Evolutionary conservation across 92 coral and sea anemone species (phyloP), one percentile per base, ranked within the genome.

Genomic region (Ricordea florida): DNA sequence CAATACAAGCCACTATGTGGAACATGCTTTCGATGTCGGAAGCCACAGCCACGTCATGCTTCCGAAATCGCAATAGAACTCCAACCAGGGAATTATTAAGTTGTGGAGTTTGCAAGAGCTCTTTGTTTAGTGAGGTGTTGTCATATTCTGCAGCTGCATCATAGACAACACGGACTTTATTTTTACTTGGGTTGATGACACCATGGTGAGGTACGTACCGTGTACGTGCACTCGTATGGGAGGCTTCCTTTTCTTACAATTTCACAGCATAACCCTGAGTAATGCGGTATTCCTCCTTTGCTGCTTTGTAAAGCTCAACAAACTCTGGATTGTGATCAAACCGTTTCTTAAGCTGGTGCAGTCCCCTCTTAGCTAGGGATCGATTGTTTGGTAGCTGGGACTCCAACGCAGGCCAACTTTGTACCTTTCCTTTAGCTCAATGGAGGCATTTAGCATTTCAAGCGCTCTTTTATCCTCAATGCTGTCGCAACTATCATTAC

Each of bases 11-110:
- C 13, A 83, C 89, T 36, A 65, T 77, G 89, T 83, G 82, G 27
- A 76, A 75, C 89, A 83, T 75, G 23, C 72, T 75, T 29, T 83
- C 73, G 32, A 83, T 52, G 23, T 83, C 88, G 11, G 78, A 66
- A 16, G 77, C 74, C 15, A 83, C 82, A 31, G 88, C 84, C 26
- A 77, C 71, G 8, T 52, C 50, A 23, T 84, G 79, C 49, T 76
- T 68, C 29, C 80, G 67, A 41, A 83, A 83, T 29, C 83, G 44
- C 61, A 58, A 50, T 63, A 83, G 34, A 16, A 74, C 83, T 15
- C 88, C 78, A 33, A 74, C 36, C 59, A 75, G 78, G 11, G 72
- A 64, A 49, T 83, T 83, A 46, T 56, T 83, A 10, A 65, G 69
- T 44, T 83, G 65, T 23, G 83, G 83, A 29, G 82, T 83, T 27